phyloP scores from a whole-genome alignment of 2,797 vertebrate species.

The Pteropus rufus region DNA sequence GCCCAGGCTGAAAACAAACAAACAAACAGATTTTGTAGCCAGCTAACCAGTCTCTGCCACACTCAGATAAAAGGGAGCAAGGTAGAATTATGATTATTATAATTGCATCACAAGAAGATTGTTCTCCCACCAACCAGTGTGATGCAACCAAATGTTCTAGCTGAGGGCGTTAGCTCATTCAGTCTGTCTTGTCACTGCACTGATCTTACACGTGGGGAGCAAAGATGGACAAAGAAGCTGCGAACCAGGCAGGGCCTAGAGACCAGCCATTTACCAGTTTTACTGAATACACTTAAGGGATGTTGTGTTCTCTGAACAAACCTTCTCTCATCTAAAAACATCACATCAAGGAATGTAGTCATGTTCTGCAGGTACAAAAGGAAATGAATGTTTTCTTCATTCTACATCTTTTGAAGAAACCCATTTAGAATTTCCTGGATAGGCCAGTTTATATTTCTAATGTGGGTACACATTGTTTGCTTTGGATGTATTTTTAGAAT shows the following conservation, averaged over 20 bases:
- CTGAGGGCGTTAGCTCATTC: background rate
- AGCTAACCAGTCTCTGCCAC: background rate
- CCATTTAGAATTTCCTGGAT: background rate
- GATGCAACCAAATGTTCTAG: background rate
- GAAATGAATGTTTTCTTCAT: background rate
- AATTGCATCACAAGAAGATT: background rate
- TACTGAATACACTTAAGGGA: background rate
- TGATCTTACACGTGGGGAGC: background rate
- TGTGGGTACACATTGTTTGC: background rate
- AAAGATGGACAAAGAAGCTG: background rate
- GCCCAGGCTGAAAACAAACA: background rate
- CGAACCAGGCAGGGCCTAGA: background rate
- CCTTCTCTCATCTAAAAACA: constrained; percentile 1
- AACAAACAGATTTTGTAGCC: background rate
- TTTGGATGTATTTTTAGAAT: background rate
- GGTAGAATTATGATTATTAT: background rate
- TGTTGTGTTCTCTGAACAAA: background rate
- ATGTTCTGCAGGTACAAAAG: background rate
- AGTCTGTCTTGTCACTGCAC: background rate
- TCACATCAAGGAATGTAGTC: background rate
- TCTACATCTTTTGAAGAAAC: background rate
- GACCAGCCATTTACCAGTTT: background rate
- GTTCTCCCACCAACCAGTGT: background rate
- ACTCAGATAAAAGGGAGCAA: background rate
- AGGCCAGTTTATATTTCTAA: background rate